These are phyloP conservation scores for Chiroxiphia lanceolata DNA, from an alignment of 2,797 vertebrate genomes.

Conservation along the genomic window DNA sequence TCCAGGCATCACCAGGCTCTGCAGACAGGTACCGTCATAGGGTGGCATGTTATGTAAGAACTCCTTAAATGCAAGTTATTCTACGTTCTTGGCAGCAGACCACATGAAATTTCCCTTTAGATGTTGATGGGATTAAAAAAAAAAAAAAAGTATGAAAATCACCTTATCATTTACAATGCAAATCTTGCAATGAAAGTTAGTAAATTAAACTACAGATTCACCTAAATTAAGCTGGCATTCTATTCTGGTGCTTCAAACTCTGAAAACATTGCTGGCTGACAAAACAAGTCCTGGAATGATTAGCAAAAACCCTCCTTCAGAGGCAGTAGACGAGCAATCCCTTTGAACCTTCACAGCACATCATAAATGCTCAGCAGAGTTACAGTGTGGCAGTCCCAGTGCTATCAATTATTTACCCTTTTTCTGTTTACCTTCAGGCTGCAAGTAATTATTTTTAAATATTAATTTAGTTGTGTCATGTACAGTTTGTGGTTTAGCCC, in stretches of 20 bases:
- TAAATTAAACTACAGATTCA: conserved; percentile 57
- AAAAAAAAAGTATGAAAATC: conserved; percentile 49
- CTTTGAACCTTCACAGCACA: conserved; percentile 68
- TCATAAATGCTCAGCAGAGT: conserved; percentile 72
- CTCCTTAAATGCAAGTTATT: conserved; percentile 10
- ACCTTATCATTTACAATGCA: conserved; percentile 68
- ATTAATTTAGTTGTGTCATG: conserved; percentile 88
- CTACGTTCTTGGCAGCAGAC: conserved; percentile 54
- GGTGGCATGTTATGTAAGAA: conserved; percentile 41
- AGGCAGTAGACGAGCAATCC: conserved; percentile 42
- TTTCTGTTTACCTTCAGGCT: conserved; percentile 84
- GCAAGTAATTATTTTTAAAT: conserved; percentile 89
- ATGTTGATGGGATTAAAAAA: conserved; percentile 22
- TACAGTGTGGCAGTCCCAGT: conserved; percentile 75
- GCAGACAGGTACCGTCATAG: conserved; percentile 24
- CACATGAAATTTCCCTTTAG: conserved; percentile 60
- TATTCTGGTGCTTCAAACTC: conserved; percentile 57
- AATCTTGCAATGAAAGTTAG: conserved; percentile 55
- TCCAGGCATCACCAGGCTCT: not conserved
- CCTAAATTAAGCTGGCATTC: conserved; percentile 64
- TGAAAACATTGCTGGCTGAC: conserved; percentile 45
- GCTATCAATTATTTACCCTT: conserved; percentile 88
- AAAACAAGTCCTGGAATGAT: conserved; percentile 56
- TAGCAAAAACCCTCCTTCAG: conserved; percentile 53
- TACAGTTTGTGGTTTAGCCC: conserved; percentile 75